Conservation (phyloP, 2,797 vertebrate genomes). For the Halcyon leucocephala region DNA sequence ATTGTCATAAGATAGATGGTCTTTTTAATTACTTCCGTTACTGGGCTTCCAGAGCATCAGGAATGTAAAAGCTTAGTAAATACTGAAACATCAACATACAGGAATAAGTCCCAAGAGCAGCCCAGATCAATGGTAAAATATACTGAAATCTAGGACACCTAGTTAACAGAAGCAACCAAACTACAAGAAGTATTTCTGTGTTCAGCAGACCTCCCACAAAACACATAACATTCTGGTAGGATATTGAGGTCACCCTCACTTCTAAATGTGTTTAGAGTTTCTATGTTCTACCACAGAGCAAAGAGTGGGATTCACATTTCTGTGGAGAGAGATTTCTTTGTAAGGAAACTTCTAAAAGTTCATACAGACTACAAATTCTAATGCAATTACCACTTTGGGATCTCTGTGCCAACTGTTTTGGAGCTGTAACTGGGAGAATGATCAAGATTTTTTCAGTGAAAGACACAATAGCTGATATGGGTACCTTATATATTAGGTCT, state of each 20-base stretch:
- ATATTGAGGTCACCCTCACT: neutral
- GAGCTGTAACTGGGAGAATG: neutral
- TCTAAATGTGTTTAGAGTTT: neutral
- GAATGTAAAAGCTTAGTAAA: neutral
- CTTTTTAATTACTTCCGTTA: neutral
- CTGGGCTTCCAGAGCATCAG: neutral
- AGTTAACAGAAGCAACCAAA: neutral
- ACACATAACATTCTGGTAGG: neutral
- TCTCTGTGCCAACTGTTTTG: neutral
- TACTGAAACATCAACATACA: neutral
- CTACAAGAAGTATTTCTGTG: neutral
- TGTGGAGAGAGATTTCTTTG: neutral
- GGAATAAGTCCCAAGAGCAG: neutral
- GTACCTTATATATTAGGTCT: neutral
- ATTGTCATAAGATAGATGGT: neutral
- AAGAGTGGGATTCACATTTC: neutral
- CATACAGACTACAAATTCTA: neutral
- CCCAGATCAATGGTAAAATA: neutral
- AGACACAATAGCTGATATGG: neutral
- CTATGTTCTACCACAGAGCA: neutral
- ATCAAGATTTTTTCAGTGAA: neutral
- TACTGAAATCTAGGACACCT: neutral
- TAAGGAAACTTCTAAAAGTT: neutral
- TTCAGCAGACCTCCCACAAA: neutral
- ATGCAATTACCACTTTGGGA: neutral